phyloP scores from a whole-genome alignment of 2,888 invertebrate species.

The Lottia gigantea region DNA sequence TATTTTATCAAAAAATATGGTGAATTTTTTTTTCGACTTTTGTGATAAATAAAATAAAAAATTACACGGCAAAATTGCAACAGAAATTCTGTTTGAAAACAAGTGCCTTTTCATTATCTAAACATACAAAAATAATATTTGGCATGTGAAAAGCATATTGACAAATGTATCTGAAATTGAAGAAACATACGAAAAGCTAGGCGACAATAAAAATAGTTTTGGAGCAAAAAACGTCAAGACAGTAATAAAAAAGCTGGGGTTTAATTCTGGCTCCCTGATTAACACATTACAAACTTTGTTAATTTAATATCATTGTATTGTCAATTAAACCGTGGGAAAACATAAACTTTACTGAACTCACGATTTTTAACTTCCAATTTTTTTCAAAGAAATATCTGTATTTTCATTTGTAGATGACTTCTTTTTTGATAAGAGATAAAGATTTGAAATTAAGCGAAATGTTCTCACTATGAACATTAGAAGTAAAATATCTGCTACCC shows the following conservation, averaged over 20 bases:
- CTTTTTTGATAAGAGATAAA: too few relatives aligned
- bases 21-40: too few relatives aligned
- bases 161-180: not conserved
- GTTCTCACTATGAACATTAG: too few relatives aligned
- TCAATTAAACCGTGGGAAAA: conserved; percentile 10
- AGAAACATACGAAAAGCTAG: conserved; percentile 1
- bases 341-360: not conserved
- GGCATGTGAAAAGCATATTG: conserved; percentile 3
- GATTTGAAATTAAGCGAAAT: too few relatives aligned
- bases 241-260: not conserved
- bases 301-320: conserved; percentile 2
- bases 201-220: not conserved
- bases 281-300: not conserved
- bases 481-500: not conserved
- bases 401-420: too few relatives aligned
- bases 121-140: not conserved
- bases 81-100: not conserved
- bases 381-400: too few relatives aligned
- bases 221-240: too few relatives aligned
- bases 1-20: too few relatives aligned
- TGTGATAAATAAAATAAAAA: too few relatives aligned
- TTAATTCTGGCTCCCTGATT: not conserved
- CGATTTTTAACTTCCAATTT: not conserved
- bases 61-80: too few relatives aligned
- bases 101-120: not conserved